Evolutionary conservation across 2,797 vertebrate species (phyloP), one percentile per base, ranked within the genome.

Genomic region (Sebastes matsubarae): DNA sequence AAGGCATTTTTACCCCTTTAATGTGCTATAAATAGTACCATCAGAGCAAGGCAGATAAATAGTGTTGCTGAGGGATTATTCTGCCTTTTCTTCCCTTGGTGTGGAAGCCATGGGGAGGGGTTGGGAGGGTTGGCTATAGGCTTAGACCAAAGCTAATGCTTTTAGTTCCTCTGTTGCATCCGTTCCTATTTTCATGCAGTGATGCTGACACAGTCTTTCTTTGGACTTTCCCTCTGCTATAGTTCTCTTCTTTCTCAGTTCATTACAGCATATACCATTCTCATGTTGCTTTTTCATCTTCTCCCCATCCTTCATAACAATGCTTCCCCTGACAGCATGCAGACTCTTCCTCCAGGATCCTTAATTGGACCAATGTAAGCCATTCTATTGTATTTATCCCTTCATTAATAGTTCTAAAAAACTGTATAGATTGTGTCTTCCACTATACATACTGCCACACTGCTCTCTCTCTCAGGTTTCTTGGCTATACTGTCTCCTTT

Each of bases 1-100:
- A 85, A 34, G 25, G 52, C 16, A 0, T 54, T 69, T 76, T 76
- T 74, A n/a, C 20, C 36, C 54, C 22, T 85, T 86, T 77, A 88
- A 76, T 78, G 30, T 67, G 55, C 86, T 93, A 91, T 93, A 92
- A 94, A 94, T 94, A 89, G 85, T 66, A 71, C 64, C 66, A 84
- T 89, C 89, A 87, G 79, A 88, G 80, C 60, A 25, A 50, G 27
- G 67, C 75, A 87, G 88, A 93, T 89, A 79, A 88, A 93, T 75
- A 34, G 67, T 86, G 76, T 83, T 85, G 73, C 70, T 71, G 70
- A 77, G 75, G 80, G 87, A 90, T 90, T 92, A 86, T 83, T 91
- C 75, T 87, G 83, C 79, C 82, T 86, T 87, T 81, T 83, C 82
- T 86, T 86, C 68, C 52, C 29, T 72, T 73, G 42, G 68, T 72